Evolutionary conservation across 2,888 invertebrate species (phyloP), one percentile per base, ranked within the genome.

Genomic region (Parochlus steinenii): DNA sequence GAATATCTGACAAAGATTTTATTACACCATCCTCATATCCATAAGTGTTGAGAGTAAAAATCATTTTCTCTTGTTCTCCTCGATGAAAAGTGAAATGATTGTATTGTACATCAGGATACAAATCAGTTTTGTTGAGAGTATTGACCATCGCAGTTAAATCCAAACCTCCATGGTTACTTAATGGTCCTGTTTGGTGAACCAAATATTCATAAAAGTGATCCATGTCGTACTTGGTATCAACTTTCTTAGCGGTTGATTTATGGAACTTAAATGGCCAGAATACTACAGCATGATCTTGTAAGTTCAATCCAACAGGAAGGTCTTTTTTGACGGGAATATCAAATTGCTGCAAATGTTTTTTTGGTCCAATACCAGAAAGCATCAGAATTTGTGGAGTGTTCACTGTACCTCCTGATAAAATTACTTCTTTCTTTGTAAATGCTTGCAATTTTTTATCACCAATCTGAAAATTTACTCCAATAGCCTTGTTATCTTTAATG

Each of bases 361-460:
- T 56, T 0, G 70, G 70, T 3, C 71, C 71, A 10, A 71, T 49
- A 1, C 87, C 87, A 5, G 86, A 86, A 5, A 92, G 55, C 81
- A 90, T 83, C 6, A 93, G 64, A 3, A 93, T 52, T 54, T 93
- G 90, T 0, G 92, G 87, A 1, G 86, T 79, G 47, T 82, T 62
- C 26, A 67, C 53, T 6, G 62, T 49, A 6, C 65, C 66, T 4
- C 63, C 63, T 3, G 64, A 62, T 36, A 66, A 39, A 32, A 68
- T 58, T 1, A 68, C 51, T 45, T 69, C 67, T 42, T 61, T 64
- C 18, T 42, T 57, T 5, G 51, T 59, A 4, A 32, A 45, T 2
- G 58, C 56, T 30, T 50, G 44, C 42, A 58, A 53, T 20, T 43
- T 45, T 17, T 44, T 40, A 2, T 56, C 58, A 23, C 46, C 51